A percentile compares a stretch with the other conserved stretches of the same genome.
phyloP scores from a whole-genome alignment of 2,888 invertebrate genomes.

The Microctonus brassicae region DNA sequence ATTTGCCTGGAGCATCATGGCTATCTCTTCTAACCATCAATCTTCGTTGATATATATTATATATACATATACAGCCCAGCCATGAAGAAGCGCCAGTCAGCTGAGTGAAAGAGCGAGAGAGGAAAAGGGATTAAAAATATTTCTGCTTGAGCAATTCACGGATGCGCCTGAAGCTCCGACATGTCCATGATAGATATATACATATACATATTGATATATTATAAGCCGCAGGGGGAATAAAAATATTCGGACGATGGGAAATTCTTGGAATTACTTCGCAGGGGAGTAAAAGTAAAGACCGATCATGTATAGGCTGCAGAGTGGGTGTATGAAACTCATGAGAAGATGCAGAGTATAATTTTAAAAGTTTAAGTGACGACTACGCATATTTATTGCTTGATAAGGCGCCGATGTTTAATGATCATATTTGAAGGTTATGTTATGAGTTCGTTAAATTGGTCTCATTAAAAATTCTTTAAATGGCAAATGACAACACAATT shows the following conservation, averaged over 20 bases:
- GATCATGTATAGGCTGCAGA: too few species aligned
- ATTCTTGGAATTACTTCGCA: slow-evolving; percentile 32
- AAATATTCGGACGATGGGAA: slow-evolving; percentile 37
- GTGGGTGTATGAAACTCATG: too few species aligned
- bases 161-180: slow-evolving; percentile 28
- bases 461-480: slow-evolving; percentile 27
- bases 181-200: slow-evolving; percentile 9
- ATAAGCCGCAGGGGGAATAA: slow-evolving; percentile 16
- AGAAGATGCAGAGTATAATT: slow-evolving; percentile 3
- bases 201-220: slow-evolving; percentile 18
- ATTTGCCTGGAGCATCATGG: slow-evolving; percentile 28
- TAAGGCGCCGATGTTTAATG: slow-evolving; percentile 32
- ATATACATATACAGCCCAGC: too few species aligned
- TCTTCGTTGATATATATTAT: slow-evolving; percentile 22
- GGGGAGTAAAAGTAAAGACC: slow-evolving; percentile 15
- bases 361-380: background rate
- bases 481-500: slow-evolving; percentile 1
- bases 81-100: background rate
- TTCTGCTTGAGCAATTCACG: slow-evolving; percentile 25
- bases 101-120: slow-evolving; percentile 23
- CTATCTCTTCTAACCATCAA: slow-evolving; percentile 29
- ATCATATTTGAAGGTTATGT: slow-evolving; percentile 14
- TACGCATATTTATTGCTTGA: slow-evolving; percentile 35
- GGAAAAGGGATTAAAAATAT: slow-evolving; percentile 35
- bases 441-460: background rate